Evolutionary conservation across 2,888 invertebrate species (phyloP), one percentile per base, ranked within the genome.

Genomic region (Dorcus parallelipipedus): DNA sequence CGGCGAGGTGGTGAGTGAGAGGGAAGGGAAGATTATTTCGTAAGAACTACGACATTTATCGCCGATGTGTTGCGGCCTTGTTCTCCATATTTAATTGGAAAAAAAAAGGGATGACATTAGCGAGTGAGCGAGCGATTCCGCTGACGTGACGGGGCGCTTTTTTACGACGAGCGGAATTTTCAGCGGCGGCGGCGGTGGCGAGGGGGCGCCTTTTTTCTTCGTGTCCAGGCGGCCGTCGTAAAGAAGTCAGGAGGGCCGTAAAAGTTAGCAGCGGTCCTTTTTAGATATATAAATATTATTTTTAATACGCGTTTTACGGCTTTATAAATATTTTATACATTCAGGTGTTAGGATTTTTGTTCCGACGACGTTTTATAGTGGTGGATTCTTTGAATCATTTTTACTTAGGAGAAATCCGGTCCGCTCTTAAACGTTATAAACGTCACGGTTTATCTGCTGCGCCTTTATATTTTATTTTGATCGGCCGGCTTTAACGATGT

Each of bases 201-300:
- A 52, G 48, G 51, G 43, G 47, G 47, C 20, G 1, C 26, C 42
- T 39, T 33, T 20, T 33, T 33, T 33, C 6, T 33, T n/a, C 14
- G 54, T 17, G 47, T 23, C 20, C 53, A 38, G 41, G 53, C 53
- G 53, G 23, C 26, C 56, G 38, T 58, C 75, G 71, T 78, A 78
- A 78, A 78, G 76, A 75, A 77, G 75, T 78, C 78, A 76, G 60
- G 71, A 68, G 66, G 66, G 74, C 75, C 74, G 75, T 78, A 76
- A 78, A 78, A 76, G 66, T 71, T 69, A 67, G 69, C 69, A 71
- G 74, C 76, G 75, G 73, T 67, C 74, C 74, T 77, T 77, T 77
- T 74, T 74, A 75, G 74, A 75, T 75, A 76, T 77, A 78, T 78
- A 78, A 78, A 78, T 78, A 78, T 78, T 78, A 78, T 78, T 78